A percentile compares a stretch with the other conserved stretches of the same genome.
phyloP scores from a whole-genome alignment of 2,113 vertebrate species.

The Gracilinanus agilis region DNA sequence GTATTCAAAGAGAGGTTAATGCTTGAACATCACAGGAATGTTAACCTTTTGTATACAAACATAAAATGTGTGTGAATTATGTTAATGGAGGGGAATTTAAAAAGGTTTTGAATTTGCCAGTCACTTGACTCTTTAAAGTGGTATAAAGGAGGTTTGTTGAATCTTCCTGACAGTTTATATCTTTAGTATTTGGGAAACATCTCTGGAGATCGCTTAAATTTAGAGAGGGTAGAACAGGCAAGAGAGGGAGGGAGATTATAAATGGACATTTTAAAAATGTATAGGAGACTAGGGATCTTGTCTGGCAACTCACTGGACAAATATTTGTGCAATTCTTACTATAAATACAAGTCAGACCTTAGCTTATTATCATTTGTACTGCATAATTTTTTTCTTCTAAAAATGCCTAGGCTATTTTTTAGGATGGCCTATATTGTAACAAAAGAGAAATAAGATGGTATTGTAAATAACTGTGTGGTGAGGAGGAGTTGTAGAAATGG shows the following conservation, averaged over 20 bases:
- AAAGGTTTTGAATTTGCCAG: conserved; percentile 55
- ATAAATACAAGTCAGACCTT: conserved; percentile 11
- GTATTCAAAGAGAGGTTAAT: neutral
- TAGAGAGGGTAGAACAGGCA: conserved; percentile 5
- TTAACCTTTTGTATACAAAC: neutral
- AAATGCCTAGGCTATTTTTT: conserved; percentile 28
- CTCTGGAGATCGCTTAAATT: neutral
- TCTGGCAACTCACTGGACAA: conserved; percentile 30
- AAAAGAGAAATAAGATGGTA: neutral
- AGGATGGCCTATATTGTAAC: neutral
- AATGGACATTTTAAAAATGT: conserved; percentile 18
- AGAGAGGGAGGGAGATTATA: neutral
- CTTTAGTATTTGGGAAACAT: neutral
- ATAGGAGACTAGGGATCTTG: conserved; percentile 26
- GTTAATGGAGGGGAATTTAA: neutral
- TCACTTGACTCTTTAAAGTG: conserved; percentile 50
- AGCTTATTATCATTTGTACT: neutral
- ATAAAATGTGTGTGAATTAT: neutral
- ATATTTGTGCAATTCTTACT: neutral
- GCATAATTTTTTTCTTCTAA: neutral
- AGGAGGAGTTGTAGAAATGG: conserved; percentile 12
- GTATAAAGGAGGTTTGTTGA: conserved; percentile 42
- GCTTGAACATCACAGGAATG: neutral
- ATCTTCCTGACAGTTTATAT: neutral
- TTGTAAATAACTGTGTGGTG: conserved; percentile 5